Conservation (phyloP, 2,113 vertebrate genomes). For the Etheostoma spectabile region DNA sequence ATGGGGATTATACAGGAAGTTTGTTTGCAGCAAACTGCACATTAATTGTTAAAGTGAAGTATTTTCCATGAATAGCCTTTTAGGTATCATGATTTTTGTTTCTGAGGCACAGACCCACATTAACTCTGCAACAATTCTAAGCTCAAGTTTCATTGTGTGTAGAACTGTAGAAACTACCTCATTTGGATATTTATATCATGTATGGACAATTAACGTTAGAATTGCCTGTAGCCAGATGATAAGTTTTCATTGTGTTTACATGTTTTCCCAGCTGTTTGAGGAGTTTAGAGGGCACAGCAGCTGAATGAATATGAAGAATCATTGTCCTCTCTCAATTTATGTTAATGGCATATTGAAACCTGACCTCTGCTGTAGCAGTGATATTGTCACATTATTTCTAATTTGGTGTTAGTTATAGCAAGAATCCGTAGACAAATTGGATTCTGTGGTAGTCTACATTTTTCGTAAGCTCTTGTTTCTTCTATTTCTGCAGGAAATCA, state of each 20-base stretch:
- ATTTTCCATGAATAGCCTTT: slow-evolving; percentile 45
- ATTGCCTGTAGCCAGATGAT: slow-evolving; percentile 46
- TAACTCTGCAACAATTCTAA: slow-evolving; percentile 6
- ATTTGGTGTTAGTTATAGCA: slow-evolving; percentile 13
- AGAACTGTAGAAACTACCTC: slow-evolving; percentile 17
- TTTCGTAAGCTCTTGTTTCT: slow-evolving; percentile 26
- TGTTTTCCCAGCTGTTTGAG: slow-evolving; percentile 54
- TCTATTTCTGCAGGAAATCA: slow-evolving; percentile 86
- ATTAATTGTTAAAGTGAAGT: slow-evolving; percentile 61
- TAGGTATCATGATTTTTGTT: slow-evolving; percentile 20
- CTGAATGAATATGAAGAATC: slow-evolving; percentile 46
- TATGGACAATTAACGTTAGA: slow-evolving; percentile 47
- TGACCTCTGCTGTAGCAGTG: slow-evolving; percentile 12
- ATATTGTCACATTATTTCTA: slow-evolving; percentile 32
- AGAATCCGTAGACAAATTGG: slow-evolving; percentile 19
- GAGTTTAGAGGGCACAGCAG: slow-evolving; percentile 29
- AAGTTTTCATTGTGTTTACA: slow-evolving; percentile 60
- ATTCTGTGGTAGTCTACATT: slow-evolving; percentile 19
- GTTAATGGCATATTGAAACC: slow-evolving; percentile 25
- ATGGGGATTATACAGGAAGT: slow-evolving; percentile 76
- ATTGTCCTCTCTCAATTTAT: slow-evolving; percentile 36
- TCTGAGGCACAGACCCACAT: slow-evolving; percentile 3
- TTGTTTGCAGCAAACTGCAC: slow-evolving; percentile 55
- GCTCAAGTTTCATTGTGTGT: slow-evolving; percentile 29
- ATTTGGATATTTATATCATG: slow-evolving; percentile 46